phyloP scores from a whole-genome alignment of 2,113 vertebrate genomes.

The Perognathus longimembris region DNA sequence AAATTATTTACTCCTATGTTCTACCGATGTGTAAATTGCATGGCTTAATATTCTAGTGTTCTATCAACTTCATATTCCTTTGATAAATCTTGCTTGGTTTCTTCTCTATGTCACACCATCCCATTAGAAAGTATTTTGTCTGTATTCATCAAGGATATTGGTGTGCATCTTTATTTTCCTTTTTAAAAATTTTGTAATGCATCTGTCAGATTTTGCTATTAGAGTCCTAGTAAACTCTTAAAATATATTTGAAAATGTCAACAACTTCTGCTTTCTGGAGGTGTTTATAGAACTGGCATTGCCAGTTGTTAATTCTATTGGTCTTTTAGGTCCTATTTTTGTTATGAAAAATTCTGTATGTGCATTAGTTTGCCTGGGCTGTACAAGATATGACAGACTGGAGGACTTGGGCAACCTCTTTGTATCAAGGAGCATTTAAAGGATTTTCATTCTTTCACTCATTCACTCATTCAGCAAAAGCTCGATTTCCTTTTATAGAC shows the following conservation, averaged over 20 bases:
- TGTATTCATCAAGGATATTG: neutral
- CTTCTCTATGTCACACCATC: neutral
- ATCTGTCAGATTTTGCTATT: neutral
- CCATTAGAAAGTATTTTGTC: neutral
- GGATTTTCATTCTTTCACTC: too few relatives aligned
- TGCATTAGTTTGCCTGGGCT: too few relatives aligned
- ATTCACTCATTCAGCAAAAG: too few relatives aligned
- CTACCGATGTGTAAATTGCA: neutral
- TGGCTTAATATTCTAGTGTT: neutral
- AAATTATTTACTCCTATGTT: neutral
- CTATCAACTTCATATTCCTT: neutral
- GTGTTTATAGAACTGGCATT: too few relatives aligned
- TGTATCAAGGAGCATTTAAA: too few relatives aligned
- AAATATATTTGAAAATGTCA: neutral
- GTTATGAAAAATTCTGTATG: neutral
- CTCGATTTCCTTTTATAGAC: too few relatives aligned
- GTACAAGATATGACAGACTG: too few relatives aligned
- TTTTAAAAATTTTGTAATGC: neutral
- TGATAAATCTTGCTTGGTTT: neutral
- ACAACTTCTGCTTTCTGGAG: neutral
- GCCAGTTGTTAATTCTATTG: neutral
- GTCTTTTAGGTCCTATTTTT: neutral
- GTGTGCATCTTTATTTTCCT: neutral
- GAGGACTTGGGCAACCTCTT: too few relatives aligned
- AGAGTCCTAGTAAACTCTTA: neutral